These are phyloP conservation scores for Hirundo rustica DNA, from an alignment of 2,797 vertebrate species.

Conservation along the genomic window DNA sequence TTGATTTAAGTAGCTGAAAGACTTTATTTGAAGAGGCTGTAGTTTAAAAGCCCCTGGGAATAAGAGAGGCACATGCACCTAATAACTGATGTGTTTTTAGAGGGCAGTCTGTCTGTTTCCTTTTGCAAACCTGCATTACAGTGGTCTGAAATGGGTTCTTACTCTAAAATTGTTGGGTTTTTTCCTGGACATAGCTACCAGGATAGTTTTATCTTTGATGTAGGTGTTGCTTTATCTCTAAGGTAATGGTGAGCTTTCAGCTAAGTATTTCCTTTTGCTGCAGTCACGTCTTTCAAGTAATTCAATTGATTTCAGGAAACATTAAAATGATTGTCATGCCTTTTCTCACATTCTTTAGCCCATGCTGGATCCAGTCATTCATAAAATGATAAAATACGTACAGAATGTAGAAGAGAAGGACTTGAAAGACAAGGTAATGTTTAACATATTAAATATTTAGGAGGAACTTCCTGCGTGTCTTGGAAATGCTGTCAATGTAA, in stretches of 20 bases:
- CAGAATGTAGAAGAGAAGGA: constrained; percentile 98
- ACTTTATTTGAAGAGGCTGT: neutral
- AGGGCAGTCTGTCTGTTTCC: neutral
- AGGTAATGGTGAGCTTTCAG: neutral
- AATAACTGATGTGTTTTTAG: neutral
- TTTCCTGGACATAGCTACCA: neutral
- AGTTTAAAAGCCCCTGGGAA: neutral
- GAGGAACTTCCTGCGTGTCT: neutral
- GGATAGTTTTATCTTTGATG: neutral
- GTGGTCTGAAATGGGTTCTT: neutral
- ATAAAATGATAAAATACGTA: constrained; percentile 97
- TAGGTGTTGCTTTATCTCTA: neutral
- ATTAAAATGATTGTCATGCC: neutral
- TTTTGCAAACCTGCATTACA: neutral
- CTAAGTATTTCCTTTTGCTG: neutral
- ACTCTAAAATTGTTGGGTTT: neutral
- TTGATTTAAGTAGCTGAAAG: neutral
- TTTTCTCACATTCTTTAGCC: constrained; percentile 78
- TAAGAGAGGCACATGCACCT: neutral
- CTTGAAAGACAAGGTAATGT: constrained; percentile 95
- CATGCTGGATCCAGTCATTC: constrained; percentile 97
- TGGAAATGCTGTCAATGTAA: neutral
- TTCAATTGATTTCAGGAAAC: neutral
- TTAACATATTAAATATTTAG: neutral
- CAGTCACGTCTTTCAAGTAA: neutral